Evolutionary conservation across 2,797 vertebrate genomes (phyloP).

Genomic region (Hafferia zeledoni): DNA sequence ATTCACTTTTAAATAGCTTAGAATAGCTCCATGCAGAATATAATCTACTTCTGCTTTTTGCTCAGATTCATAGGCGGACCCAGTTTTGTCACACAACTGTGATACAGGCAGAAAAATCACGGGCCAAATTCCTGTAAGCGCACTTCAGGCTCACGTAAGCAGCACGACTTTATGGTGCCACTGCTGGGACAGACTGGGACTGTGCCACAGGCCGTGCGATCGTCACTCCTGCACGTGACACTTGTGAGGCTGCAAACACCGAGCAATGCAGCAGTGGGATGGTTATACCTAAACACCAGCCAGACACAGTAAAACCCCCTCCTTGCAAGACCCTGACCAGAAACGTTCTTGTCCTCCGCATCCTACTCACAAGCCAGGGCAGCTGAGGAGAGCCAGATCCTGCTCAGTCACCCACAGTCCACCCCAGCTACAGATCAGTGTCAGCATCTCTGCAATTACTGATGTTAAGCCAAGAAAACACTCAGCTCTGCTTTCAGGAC

Average conservation of each 20-base stretch:
- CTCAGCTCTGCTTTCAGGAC: background rate
- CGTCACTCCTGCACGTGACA: fast-evolving
- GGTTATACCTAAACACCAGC: background rate
- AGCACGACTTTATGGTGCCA: fast-evolving
- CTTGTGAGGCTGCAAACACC: background rate
- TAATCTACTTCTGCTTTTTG: background rate
- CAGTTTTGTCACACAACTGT: background rate
- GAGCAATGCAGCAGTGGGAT: fast-evolving
- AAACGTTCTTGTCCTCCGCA: background rate
- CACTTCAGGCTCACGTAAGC: background rate
- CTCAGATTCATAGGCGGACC: background rate
- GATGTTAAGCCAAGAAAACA: background rate
- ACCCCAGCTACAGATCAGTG: background rate
- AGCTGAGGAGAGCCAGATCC: background rate
- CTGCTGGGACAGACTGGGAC: background rate
- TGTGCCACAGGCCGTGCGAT: fast-evolving
- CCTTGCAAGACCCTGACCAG: background rate
- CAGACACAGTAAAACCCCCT: background rate
- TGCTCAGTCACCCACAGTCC: background rate
- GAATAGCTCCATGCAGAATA: slow-evolving; percentile 5
- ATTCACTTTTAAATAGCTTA: background rate
- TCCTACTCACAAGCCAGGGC: background rate
- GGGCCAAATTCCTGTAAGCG: background rate
- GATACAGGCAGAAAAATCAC: background rate
- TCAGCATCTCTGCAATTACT: background rate